Evolutionary conservation across 2,113 vertebrate species (phyloP).

Genomic region (Plecturocebus donacophilus): DNA sequence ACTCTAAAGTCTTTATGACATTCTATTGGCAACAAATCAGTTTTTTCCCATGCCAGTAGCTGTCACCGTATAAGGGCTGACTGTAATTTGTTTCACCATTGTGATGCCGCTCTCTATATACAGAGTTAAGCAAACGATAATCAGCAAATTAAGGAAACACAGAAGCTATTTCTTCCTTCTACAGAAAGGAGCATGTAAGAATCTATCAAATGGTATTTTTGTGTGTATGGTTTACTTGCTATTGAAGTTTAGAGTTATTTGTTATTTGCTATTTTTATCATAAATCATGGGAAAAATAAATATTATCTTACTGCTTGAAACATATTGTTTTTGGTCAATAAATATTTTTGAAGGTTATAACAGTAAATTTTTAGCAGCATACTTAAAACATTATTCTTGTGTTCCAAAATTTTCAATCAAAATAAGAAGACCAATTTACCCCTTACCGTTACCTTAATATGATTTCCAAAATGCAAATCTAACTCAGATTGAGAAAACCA

Average conservation of each 20-base stretch:
- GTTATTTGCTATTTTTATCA: conserved; percentile 12
- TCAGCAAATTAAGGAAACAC: background rate
- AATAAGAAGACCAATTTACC: conserved; percentile 47
- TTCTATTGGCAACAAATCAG: background rate
- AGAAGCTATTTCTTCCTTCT: background rate
- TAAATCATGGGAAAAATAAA: background rate
- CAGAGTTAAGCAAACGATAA: background rate
- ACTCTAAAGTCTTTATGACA: background rate
- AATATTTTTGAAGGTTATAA: background rate
- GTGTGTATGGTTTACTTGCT: background rate
- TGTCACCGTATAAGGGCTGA: background rate
- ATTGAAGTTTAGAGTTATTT: background rate
- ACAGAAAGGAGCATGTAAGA: background rate
- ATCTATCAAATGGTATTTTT: background rate
- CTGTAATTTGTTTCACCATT: background rate
- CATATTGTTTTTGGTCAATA: background rate
- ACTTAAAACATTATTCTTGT: conserved; percentile 27
- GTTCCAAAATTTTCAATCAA: conserved; percentile 55
- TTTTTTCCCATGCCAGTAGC: background rate
- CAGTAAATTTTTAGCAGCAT: background rate
- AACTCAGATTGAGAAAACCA: conserved; percentile 63
- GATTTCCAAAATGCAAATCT: conserved; percentile 71
- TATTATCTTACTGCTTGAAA: conserved; percentile 6
- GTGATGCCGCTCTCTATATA: background rate
- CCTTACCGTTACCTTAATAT: conserved; percentile 58